phyloP scores from a whole-genome alignment of 2,113 vertebrate genomes.

The Platanista minor region DNA sequence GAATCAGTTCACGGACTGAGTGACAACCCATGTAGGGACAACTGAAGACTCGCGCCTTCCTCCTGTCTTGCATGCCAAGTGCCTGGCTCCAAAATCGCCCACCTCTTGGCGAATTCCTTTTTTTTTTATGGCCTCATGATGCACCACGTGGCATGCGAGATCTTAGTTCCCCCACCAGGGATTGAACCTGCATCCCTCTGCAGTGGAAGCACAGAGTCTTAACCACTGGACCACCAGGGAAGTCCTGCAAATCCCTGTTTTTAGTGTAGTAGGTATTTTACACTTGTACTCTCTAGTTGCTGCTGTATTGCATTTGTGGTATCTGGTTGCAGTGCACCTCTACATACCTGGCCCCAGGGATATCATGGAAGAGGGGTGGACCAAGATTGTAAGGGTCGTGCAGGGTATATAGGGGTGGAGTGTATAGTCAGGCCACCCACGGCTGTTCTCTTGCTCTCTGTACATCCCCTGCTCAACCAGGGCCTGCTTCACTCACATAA shows the following conservation, averaged over 20 bases:
- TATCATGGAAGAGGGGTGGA: not conserved
- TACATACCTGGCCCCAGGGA: not conserved
- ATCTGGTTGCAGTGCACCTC: not conserved
- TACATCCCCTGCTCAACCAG: not conserved
- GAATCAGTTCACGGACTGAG: not conserved
- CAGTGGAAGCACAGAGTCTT: too few relatives aligned
- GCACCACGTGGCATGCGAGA: fast-evolving
- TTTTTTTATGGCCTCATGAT: too few relatives aligned
- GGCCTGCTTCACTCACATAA: not conserved
- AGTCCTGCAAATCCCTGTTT: not conserved
- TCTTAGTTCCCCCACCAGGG: too few relatives aligned
- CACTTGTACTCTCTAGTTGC: not conserved
- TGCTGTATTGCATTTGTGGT: not conserved
- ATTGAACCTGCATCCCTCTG: too few relatives aligned
- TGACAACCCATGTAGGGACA: fast-evolving
- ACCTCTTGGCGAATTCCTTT: too few relatives aligned
- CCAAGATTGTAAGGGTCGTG: not conserved
- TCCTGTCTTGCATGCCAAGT: not conserved
- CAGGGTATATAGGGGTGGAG: not conserved
- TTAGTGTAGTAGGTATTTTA: too few relatives aligned
- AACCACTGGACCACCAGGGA: too few relatives aligned
- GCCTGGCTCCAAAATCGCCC: not conserved
- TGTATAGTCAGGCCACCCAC: not conserved
- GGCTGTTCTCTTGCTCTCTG: not conserved
- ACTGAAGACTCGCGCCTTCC: not conserved